Percentiles rank a stretch among this genome's conserved stretches.
Conservation (phyloP, 2,888 invertebrate genomes). For the Synergus japonicus region DNA sequence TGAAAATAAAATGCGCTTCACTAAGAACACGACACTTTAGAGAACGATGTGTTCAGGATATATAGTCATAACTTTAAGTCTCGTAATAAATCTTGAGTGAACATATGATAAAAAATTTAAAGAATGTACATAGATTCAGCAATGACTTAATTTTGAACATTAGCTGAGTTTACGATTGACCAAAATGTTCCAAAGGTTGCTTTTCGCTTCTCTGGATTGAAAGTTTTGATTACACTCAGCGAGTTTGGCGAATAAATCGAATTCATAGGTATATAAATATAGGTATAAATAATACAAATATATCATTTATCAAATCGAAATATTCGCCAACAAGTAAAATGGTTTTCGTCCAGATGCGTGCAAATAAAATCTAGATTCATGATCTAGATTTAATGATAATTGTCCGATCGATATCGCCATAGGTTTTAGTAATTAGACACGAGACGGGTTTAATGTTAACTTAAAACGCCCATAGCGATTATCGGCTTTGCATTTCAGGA, state of each 20-base stretch:
- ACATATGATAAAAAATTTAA: background rate
- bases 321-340: background rate
- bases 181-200: background rate
- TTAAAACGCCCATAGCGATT: background rate
- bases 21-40: slow-evolving; percentile 61
- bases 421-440: background rate
- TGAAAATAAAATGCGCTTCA: slow-evolving; percentile 28
- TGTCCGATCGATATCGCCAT: background rate
- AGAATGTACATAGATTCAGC: background rate
- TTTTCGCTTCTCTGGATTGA: background rate
- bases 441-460: background rate
- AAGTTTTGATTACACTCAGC: background rate
- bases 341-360: background rate
- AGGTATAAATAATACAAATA: background rate
- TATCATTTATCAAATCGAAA: background rate
- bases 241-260: slow-evolving; percentile 4
- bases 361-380: background rate
- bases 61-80: slow-evolving; percentile 29
- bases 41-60: slow-evolving; percentile 66
- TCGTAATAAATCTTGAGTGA: background rate
- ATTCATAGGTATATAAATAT: no score
- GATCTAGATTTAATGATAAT: slow-evolving; percentile 23
- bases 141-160: background rate
- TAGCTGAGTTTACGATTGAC: background rate
- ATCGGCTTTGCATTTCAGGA: slow-evolving; percentile 19